Evolutionary conservation across 2,113 vertebrate species (phyloP), one percentile per base, ranked within the genome.

Genomic region (Pelodiscus sinensis): DNA sequence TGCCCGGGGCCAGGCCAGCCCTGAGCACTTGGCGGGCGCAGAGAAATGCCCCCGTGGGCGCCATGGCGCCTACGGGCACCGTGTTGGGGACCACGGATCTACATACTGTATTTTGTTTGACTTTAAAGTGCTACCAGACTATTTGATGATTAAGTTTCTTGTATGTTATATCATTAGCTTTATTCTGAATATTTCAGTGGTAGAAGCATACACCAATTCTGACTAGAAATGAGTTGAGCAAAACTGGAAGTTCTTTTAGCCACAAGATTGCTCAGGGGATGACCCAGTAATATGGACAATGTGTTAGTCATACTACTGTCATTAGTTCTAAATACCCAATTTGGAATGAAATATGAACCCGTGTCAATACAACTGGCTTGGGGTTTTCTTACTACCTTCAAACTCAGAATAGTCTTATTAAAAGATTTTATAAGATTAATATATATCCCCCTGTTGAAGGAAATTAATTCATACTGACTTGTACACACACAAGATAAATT

Each of bases 181-280:
- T 79, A 65, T 50, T 60, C 75, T 81, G 84, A 85, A 50, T 75
- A 31, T 68, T 86, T 94, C 79, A 86, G 12, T 94, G 85, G 21
- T 51, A 51, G 44, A 73, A 90, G 71, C 78, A 77, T 73, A 88
- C 93, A 25, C 44, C n/a, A 31, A 2, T 22, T 50, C 0, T 91
- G 65, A 81, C 22, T 29, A n/a, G 50, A 79, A 51, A 79, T 58
- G 75, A 90, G 35, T 21, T 14, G 85, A n/a, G 12, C 57, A 81
- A n/a, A 27, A 58, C 11, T 18, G 3, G 9, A n/a, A 0, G 85
- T 25, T 25, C 52, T 81, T 4, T 12, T 10, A 79, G 84, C 27
- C 79, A 86, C 0, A 0, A 0, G 77, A 27, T 4, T 85, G 27
- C 14, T 21, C 10, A 75, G 71, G 44, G 35, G 71, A 35, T 75